Evolutionary conservation across 1,140 invertebrate genomes (phyloP).

Genomic region (Phymastichus coffea): DNA sequence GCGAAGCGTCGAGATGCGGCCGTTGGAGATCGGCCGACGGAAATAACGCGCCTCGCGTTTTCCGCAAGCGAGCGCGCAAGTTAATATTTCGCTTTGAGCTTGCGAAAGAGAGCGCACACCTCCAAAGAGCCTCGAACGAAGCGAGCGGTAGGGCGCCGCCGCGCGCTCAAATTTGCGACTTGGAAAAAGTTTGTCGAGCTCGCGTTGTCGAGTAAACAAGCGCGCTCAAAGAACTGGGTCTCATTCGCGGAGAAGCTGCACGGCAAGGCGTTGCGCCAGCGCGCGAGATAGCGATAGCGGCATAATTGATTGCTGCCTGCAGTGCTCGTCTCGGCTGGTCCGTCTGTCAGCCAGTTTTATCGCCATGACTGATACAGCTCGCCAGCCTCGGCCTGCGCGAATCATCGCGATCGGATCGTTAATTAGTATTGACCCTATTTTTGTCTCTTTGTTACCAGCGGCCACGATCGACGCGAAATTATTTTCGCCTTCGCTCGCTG

Average conservation of each 20-base stretch:
- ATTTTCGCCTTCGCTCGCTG: slow-evolving; percentile 10
- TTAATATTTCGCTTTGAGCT: no score
- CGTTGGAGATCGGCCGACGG: no score
- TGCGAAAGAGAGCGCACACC: no score
- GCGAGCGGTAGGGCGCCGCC: no score
- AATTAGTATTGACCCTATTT: slow-evolving; percentile 24
- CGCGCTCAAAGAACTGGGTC: not conserved
- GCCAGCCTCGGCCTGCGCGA: not conserved
- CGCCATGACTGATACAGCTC: not conserved
- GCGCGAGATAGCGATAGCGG: slow-evolving; percentile 10
- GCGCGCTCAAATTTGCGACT: no score
- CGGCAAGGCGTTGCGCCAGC: no score
- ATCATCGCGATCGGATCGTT: slow-evolving; percentile 4
- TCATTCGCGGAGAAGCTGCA: not conserved
- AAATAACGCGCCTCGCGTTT: no score
- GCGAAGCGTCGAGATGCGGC: no score
- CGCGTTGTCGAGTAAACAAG: slow-evolving; percentile 12
- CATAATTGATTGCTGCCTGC: slow-evolving; percentile 22
- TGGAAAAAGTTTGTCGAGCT: no score
- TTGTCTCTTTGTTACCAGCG: slow-evolving; percentile 2
- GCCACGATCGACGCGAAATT: not conserved
- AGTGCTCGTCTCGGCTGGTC: not conserved
- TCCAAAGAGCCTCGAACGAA: no score
- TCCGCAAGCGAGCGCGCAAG: no score
- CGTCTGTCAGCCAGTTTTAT: slow-evolving; percentile 2